Base-by-base conservation (phyloP, 2,113 vertebrate genomes). In the Dinomys branickii region DNA sequence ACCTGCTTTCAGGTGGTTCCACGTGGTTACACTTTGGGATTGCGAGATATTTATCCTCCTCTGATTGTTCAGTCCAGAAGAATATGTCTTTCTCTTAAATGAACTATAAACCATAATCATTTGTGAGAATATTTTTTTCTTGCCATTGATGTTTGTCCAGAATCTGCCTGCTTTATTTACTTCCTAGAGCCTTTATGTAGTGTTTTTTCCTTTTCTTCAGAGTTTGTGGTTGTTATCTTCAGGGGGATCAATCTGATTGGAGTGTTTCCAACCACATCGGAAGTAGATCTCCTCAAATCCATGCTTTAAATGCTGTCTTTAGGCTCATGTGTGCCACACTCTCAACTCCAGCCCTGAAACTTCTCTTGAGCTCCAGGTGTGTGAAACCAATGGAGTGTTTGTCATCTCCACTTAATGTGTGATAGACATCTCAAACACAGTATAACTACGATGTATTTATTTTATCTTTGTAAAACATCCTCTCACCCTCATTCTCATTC, bases 161-260 rank as follows among this genome's bases (percentile, higher is more conserved):
- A 90, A 88, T 65, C 85, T 90, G 52, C 24, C 44, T 84, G 26
- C 61, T 94, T 83, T 63, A 92, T 73, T 94, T 94, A 61, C 71
- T 91, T 96, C 91, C 52, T 84, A 80, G 93, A 91, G 54, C 35
- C 30, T 85, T 93, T 38, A 26, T 54, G 26, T 59, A 56, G 85
- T 65, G 52, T 50, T 90, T 95, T 92, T 81, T 24, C 69, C 88
- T 91, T 92, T 91, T 86, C n/a, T 84, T 16, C 41, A 50, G 71
- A 61, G 82, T 92, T 90, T 86, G 50, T 61, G 28, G 47, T 50
- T 97, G 20, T 90, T 85, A 35, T 75, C 50, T 83, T 16, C 14
- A 61, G 73, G 59, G 63, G 9, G 41, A 67, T 77, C 56, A 30
- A 11, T 89, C 38, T 65, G 33, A 67, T 71, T 47, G 50, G 69